Percentiles rank a stretch among this genome's conserved stretches.
Conservation (phyloP, 2,113 vertebrate species). For the Cairina moschata region DNA sequence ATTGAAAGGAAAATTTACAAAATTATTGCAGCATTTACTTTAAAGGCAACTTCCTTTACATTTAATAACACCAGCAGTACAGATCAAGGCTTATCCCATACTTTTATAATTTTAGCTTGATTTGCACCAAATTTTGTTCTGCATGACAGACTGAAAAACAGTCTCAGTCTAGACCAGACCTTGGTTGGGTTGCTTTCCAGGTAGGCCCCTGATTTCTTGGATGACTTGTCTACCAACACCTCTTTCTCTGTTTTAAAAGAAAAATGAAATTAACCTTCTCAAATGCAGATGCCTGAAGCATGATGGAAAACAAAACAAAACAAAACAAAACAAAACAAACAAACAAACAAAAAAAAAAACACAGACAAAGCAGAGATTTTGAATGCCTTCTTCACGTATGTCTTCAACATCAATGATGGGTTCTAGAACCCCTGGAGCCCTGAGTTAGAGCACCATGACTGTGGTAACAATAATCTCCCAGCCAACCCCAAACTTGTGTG, state of each 20-base stretch:
- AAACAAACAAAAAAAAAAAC: neutral
- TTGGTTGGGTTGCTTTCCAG: neutral
- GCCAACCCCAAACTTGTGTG: too few relatives aligned
- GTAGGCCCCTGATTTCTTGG: neutral
- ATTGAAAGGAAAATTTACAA: rapidly evolving
- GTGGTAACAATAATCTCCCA: too few relatives aligned
- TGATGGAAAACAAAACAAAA: neutral
- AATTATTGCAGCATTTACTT: neutral
- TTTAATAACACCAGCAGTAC: neutral
- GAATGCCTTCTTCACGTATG: too few relatives aligned
- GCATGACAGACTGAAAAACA: neutral
- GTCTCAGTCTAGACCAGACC: neutral
- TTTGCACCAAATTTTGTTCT: neutral
- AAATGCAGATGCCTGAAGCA: neutral
- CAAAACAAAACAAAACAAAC: neutral
- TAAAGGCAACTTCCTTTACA: neutral
- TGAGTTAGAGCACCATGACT: too few relatives aligned
- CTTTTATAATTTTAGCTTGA: neutral
- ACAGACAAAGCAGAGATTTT: too few relatives aligned
- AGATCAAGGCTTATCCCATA: neutral
- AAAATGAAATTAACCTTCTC: neutral
- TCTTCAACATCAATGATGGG: too few relatives aligned
- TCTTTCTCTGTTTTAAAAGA: neutral
- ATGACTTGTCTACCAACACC: neutral
- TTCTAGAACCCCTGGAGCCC: too few relatives aligned